These are phyloP conservation scores for Pygathrix nemaeus DNA, from an alignment of 2,113 vertebrate species.

Conservation along the genomic window DNA sequence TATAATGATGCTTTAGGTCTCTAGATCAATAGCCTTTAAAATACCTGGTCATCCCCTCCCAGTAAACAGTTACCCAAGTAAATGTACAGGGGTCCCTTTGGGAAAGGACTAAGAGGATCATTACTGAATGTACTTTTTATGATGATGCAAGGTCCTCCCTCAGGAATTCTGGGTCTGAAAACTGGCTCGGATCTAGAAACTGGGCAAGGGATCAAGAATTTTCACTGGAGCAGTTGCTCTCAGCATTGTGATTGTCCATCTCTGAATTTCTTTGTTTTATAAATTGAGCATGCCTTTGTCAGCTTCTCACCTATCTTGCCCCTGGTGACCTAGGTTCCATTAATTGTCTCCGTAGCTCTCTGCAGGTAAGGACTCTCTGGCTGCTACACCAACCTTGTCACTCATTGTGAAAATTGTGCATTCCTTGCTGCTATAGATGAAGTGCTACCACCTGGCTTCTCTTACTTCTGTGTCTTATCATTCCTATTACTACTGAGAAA, in stretches of 20 bases:
- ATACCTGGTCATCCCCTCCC: conserved; percentile 18
- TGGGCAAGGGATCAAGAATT: neutral
- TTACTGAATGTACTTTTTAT: neutral
- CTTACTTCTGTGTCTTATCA: neutral
- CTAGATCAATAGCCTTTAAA: conserved; percentile 11
- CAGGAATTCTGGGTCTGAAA: neutral
- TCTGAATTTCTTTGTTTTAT: neutral
- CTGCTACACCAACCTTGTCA: neutral
- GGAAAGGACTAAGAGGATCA: neutral
- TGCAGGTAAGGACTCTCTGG: neutral
- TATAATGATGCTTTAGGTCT: neutral
- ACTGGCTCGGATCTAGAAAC: neutral
- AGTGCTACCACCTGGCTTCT: neutral
- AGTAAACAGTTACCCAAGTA: neutral
- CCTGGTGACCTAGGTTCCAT: neutral
- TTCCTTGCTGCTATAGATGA: neutral
- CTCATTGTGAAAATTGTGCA: neutral
- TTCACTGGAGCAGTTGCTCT: neutral
- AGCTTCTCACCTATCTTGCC: neutral
- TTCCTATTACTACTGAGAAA: neutral
- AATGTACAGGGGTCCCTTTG: neutral
- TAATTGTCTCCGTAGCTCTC: neutral
- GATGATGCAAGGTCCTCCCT: neutral
- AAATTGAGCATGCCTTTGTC: neutral
- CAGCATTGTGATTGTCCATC: neutral